Evolutionary conservation across 2,113 vertebrate species (phyloP).

Genomic region (Crotalus helleri): DNA sequence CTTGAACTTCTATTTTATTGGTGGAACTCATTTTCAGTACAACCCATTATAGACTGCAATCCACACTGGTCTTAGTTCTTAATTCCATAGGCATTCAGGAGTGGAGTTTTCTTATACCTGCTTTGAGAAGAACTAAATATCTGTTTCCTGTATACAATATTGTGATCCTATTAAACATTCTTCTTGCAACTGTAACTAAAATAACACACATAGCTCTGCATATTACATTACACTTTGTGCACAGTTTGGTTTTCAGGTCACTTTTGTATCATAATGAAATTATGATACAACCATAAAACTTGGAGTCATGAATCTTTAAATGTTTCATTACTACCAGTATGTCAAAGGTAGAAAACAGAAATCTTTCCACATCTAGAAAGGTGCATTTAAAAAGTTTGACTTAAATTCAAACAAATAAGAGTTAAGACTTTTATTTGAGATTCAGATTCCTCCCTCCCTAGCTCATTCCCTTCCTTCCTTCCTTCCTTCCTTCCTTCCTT

Average conservation of each 20-base stretch:
- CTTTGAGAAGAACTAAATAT: not conserved
- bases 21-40: not conserved
- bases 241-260: not conserved
- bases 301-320: not conserved
- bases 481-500: not conserved
- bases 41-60: not conserved
- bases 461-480: not conserved
- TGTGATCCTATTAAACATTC: not conserved
- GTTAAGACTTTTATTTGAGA: not conserved
- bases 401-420: not conserved
- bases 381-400: not conserved
- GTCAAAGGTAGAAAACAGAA: not conserved
- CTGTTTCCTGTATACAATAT: not conserved
- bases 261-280: not conserved
- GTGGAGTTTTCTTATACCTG: not conserved
- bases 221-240: not conserved
- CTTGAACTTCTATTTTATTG: not conserved
- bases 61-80: not conserved
- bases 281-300: no score
- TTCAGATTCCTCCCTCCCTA: not conserved
- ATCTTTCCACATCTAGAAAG: not conserved
- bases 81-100: not conserved
- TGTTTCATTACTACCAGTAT: not conserved
- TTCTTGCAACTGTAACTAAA: not conserved
- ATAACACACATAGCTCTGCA: not conserved